Evolutionary conservation across 2,797 vertebrate species (phyloP), one percentile per base, ranked within the genome.

Genomic region (Huso huso): DNA sequence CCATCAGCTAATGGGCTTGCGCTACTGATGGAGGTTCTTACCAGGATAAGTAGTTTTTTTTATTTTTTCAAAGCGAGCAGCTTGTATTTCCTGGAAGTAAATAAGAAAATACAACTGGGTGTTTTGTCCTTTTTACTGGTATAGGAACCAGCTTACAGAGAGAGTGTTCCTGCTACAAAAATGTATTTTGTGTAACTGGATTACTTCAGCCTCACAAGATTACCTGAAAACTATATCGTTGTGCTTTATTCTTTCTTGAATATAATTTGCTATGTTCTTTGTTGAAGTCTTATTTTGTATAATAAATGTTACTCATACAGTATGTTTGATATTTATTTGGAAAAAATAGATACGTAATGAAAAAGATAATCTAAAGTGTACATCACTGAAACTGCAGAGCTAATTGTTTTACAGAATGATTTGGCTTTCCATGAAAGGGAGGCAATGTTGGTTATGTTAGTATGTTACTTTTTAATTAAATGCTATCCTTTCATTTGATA

Each of bases 151-250:
- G 23, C 23, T 23, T 23, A 23, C 23, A n/a, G n/a, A 23, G 23
- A 23, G 23, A 23, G 23, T 23, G 23, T 23, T 23, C 23, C 23
- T 68, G 13, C 48, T 57, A 48, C 10, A 68, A 48, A 57, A 62
- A 53, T 58, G 50, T 58, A 63, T 64, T 64, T 51, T 62, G 61
- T 58, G 61, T 63, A 63, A 68, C 50, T 49, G 15, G 66, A 68
- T 68, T 68, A 62, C 51, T 23, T 23, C 23, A 23, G 23, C 23
- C 23, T 23, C 23, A 23, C 23, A 23, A 23, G 23, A 23, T 23
- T 23, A 23, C 23, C 23, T 23, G 23, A 23, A 23, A 23, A 23
- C 23, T 23, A 23, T 23, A 23, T 23, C 1, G 1, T 23, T 23
- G 3, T 23, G 23, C 1, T 23, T 23, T 23, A 23, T 23, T 23